Conservation (phyloP, 2,888 invertebrate species). For the Meiosimyza decipiens region DNA sequence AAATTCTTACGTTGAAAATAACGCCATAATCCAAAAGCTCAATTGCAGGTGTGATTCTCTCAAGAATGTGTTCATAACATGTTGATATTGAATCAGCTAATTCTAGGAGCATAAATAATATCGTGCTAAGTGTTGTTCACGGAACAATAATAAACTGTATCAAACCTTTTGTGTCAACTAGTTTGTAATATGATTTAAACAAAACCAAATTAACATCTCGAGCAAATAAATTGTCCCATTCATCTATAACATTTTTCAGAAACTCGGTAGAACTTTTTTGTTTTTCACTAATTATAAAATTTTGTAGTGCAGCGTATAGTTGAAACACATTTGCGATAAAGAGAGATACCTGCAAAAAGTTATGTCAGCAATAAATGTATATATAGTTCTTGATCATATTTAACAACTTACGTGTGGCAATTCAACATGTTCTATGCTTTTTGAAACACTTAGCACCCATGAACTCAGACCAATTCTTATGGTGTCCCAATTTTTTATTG, state of each 20-base stretch:
- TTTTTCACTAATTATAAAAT: constrained; percentile 65
- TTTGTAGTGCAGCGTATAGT: constrained; percentile 68
- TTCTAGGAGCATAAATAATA: background rate
- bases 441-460: constrained; percentile 72
- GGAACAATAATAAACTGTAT: background rate
- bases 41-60: constrained; percentile 52
- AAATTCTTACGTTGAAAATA: constrained; percentile 54
- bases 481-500: constrained; percentile 77
- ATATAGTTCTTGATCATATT: constrained; percentile 16
- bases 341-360: constrained; percentile 65
- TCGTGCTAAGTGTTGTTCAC: background rate
- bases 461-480: constrained; percentile 76
- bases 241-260: constrained; percentile 66
- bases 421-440: constrained; percentile 64
- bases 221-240: constrained; percentile 84
- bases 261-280: constrained; percentile 62
- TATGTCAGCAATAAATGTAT: constrained; percentile 25
- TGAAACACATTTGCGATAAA: constrained; percentile 69
- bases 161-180: constrained; percentile 50
- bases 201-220: constrained; percentile 70
- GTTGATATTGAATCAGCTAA: constrained; percentile 20
- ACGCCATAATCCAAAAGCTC: constrained; percentile 57
- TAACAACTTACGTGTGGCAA: constrained; percentile 69
- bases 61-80: constrained; percentile 52
- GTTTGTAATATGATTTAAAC: constrained; percentile 58